A percentile compares a stretch with the other conserved stretches of the same genome.
Evolutionary conservation across 2,797 vertebrate genomes (phyloP).

Genomic region (Argentina silus): DNA sequence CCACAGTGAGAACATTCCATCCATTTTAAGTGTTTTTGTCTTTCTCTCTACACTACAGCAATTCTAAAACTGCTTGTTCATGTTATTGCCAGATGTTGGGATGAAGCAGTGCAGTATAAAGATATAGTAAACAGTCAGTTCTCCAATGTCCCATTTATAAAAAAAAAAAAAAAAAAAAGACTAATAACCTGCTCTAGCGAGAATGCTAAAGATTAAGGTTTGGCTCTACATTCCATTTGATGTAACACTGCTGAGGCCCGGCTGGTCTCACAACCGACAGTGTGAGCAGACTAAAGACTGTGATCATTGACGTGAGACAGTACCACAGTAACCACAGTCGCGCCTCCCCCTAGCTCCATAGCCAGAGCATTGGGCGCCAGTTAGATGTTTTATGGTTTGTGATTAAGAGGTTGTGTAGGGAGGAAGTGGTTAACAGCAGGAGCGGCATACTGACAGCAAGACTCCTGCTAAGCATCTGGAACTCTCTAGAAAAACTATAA

Average conservation of each 20-base stretch:
- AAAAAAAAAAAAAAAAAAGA: not conserved
- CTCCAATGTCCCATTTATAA: not conserved
- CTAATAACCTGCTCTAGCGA: no score
- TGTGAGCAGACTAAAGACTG: not conserved
- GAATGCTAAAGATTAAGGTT: not conserved
- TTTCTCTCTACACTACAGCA: not conserved
- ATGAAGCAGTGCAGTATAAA: not conserved
- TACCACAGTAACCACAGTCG: no score
- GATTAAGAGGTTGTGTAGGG: conserved; percentile 36
- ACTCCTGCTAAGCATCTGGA: not conserved
- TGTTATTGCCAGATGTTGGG: not conserved
- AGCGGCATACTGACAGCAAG: conserved; percentile 30
- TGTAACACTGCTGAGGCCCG: not conserved
- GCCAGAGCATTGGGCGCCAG: conserved; percentile 5
- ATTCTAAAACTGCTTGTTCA: not conserved
- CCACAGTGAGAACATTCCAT: not conserved
- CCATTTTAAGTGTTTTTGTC: not conserved
- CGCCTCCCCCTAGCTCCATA: not conserved
- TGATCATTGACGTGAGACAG: not conserved
- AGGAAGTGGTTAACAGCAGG: conserved; percentile 68
- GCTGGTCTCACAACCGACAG: not conserved
- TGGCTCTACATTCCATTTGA: not conserved
- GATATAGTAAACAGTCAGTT: not conserved
- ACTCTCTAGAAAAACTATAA: not conserved
- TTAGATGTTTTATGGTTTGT: conserved; percentile 23